Evolutionary conservation across 2,797 vertebrate genomes (phyloP).

Genomic region (Tragelaphus oryx): DNA sequence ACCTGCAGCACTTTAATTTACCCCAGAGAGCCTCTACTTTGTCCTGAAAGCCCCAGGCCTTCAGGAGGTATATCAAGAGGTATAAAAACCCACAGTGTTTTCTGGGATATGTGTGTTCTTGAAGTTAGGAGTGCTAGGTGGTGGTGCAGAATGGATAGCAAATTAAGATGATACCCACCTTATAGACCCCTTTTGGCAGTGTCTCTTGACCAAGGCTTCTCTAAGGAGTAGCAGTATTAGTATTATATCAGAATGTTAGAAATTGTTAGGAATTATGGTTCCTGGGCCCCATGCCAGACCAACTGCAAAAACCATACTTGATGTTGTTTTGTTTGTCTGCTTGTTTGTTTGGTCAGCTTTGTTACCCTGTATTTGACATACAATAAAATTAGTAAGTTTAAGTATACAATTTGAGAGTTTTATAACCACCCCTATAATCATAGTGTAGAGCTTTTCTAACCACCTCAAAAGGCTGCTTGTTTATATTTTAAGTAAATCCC

Average conservation of each 20-base stretch:
- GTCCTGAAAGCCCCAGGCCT: not conserved
- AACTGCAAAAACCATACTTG: not conserved
- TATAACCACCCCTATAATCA: not conserved
- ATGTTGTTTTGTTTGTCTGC: not conserved
- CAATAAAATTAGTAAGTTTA: not conserved
- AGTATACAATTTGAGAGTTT: not conserved
- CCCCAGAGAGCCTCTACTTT: not conserved
- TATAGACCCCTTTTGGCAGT: not conserved
- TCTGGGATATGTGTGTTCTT: not conserved
- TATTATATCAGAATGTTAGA: not conserved
- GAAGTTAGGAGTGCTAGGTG: not conserved
- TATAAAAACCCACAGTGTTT: not conserved
- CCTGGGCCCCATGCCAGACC: not conserved
- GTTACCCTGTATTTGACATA: not conserved
- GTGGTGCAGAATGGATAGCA: not conserved
- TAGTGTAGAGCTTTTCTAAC: not conserved
- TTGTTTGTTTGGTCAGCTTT: not conserved
- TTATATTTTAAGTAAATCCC: not conserved
- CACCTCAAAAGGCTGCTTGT: not conserved
- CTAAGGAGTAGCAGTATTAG: not conserved
- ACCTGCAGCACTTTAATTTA: not conserved
- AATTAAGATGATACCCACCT: not conserved
- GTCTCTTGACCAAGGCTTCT: not conserved
- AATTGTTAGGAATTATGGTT: not conserved
- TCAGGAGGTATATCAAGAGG: not conserved